phyloP scores from a whole-genome alignment of 2,797 vertebrate genomes.

The Intellagama lesueurii region DNA sequence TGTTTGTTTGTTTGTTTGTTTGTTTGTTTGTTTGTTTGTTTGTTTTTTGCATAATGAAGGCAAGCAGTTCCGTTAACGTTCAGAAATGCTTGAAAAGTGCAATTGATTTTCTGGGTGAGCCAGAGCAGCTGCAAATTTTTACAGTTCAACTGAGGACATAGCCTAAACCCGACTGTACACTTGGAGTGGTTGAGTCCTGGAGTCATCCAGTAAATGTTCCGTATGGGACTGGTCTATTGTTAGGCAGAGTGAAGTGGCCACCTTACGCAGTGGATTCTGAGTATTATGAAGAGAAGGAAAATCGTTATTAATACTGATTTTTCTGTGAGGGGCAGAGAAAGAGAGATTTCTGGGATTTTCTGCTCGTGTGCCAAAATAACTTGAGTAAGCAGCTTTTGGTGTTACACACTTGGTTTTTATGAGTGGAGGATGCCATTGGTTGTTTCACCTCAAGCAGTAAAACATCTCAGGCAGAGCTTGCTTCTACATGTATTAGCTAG shows the following conservation, averaged over 20 bases:
- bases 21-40: not conserved
- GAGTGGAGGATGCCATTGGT: not conserved
- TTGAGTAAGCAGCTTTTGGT: not conserved
- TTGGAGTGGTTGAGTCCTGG: not conserved
- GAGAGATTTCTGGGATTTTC: not conserved
- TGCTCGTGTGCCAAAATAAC: not conserved
- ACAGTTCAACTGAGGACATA: not conserved
- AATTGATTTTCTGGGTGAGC: not conserved
- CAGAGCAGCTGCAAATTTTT: not conserved
- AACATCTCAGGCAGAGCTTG: not conserved
- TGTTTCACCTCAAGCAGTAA: not conserved
- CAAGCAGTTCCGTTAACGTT: not conserved
- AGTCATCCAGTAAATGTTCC: not conserved
- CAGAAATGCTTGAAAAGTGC: not conserved
- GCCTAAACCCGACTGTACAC: not conserved
- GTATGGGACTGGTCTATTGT: not conserved
- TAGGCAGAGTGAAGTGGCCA: not conserved
- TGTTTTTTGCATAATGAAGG: not conserved
- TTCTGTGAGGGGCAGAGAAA: not conserved
- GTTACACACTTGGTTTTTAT: not conserved
- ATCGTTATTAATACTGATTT: not conserved
- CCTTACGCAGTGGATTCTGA: not conserved
- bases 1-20: not conserved
- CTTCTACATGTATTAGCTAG: not conserved
- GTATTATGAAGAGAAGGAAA: not conserved